Base-by-base conservation (phyloP, 1,140 invertebrate species). In the Lepidurus arcticus region DNA sequence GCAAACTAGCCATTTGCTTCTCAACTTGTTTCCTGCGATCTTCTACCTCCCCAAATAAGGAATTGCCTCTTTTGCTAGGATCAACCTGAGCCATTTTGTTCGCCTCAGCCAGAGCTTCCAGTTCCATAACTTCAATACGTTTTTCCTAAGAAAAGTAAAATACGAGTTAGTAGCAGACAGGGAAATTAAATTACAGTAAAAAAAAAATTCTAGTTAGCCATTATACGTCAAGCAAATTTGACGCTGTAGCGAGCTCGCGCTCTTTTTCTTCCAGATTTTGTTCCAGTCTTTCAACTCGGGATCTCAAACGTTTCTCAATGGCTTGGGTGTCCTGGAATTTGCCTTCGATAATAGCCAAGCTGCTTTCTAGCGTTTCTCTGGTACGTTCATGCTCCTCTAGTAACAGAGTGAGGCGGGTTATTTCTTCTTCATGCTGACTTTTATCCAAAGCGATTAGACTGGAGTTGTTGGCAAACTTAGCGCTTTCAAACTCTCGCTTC, bases 31-130 rank as follows among this genome's bases (percentile, higher is more conserved):
- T 79, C 21, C 82, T 74, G n/a, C 81, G 80, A 79, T 82, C 82
- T 75, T 82, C 82, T 21, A 82, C 81, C 78, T 82, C 82, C 7
- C 81, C 80, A 80, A 82, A 82, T 42, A 82, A 76, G 34, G 82
- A 82, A 78, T 82, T 82, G 9, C 82, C 82, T 21, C 81, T 79
- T 42, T 78, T 79, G 10, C 47, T 73, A 11, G 81, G 81, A 73
- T 82, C 81, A 6, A 78, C 79, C n/a, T 81, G 76, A 3, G 77
- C 77, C 7, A 80, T 77, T 75, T 80, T 74, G 74, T 81, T 78
- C 16, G 79, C 79, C 73, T 80, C 80, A 42, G 81, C 78, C 75
- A 81, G 45, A 7, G 73, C 76, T 73, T 81, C 79, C 1, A 81
- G 76, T 13, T 79, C 80, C n/a, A 77, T 26, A 45, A 74, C 76